These are phyloP conservation scores for Dryas iulia DNA, from an alignment of 1,140 invertebrate species.

Conservation along the genomic window DNA sequence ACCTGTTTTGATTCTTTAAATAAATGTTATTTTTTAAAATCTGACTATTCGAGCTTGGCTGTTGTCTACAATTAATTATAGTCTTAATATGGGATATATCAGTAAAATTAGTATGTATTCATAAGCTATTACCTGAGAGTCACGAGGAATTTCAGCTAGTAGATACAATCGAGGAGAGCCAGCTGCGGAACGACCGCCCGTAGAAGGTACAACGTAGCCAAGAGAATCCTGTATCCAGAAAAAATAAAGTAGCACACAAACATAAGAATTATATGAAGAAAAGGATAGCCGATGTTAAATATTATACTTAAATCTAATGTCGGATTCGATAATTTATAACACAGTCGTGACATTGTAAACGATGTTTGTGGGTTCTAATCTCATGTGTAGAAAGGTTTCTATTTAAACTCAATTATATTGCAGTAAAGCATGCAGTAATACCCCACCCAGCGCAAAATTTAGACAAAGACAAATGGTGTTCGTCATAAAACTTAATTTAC, in stretches of 20 bases:
- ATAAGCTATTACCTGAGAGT: slow-evolving; percentile 60
- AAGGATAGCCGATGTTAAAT: neutral
- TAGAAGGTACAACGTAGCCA: slow-evolving; percentile 50
- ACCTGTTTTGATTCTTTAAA: too few relatives aligned
- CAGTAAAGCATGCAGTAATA: too few relatives aligned
- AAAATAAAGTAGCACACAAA: neutral
- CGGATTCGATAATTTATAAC: neutral
- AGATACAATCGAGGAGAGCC: slow-evolving; percentile 59
- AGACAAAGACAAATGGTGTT: too few relatives aligned
- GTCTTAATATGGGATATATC: too few relatives aligned
- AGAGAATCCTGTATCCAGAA: slow-evolving; percentile 48
- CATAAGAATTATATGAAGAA: neutral
- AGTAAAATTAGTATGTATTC: neutral
- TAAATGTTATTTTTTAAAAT: too few relatives aligned
- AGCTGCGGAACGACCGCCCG: slow-evolving; percentile 47
- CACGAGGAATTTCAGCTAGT: slow-evolving; percentile 58
- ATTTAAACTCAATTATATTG: neutral
- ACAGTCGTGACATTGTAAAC: neutral
- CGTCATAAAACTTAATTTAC: too few relatives aligned
- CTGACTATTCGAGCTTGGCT: too few relatives aligned
- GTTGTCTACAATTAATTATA: too few relatives aligned
- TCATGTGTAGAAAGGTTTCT: neutral
- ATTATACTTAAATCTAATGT: neutral
- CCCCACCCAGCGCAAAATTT: too few relatives aligned
- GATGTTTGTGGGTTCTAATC: neutral